These are phyloP conservation scores for Trachelus stipa DNA, from an alignment of 2,888 invertebrate species.

Conservation along the genomic window DNA sequence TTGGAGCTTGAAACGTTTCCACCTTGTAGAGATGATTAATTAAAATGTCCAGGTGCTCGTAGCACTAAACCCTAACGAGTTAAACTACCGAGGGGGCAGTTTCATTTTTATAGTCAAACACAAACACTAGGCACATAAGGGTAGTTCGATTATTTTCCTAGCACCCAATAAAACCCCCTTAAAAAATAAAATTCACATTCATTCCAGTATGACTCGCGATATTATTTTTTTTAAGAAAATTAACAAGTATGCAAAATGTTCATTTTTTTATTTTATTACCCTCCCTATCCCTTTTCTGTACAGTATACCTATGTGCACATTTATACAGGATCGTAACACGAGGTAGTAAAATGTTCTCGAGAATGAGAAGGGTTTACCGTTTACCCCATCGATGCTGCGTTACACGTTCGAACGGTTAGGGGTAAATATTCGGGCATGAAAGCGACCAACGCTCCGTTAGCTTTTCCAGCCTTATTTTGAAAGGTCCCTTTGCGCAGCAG, in stretches of 20 bases:
- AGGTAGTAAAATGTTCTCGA: neutral
- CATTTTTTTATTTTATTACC: no score
- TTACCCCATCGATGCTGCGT: neutral
- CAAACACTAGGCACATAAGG: neutral
- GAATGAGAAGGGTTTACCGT: neutral
- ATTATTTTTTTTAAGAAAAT: neutral
- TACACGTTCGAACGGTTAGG: neutral
- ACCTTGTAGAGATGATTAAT: slow-evolving; percentile 14
- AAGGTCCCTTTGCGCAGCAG: neutral
- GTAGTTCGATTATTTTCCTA: neutral
- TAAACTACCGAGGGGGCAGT: neutral
- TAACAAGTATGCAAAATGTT: no score
- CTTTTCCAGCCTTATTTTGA: neutral
- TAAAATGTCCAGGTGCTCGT: slow-evolving; percentile 2
- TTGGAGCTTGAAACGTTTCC: neutral
- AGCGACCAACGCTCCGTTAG: neutral
- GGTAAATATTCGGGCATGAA: neutral
- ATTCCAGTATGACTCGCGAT: neutral
- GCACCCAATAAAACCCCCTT: neutral
- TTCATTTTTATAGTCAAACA: neutral
- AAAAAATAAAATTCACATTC: neutral
- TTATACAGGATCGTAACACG: neutral
- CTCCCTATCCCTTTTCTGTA: no score
- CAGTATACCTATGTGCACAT: no score
- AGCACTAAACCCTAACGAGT: neutral